Base-by-base conservation (phyloP, 2,797 vertebrate species). In the Dipus sagitta region DNA sequence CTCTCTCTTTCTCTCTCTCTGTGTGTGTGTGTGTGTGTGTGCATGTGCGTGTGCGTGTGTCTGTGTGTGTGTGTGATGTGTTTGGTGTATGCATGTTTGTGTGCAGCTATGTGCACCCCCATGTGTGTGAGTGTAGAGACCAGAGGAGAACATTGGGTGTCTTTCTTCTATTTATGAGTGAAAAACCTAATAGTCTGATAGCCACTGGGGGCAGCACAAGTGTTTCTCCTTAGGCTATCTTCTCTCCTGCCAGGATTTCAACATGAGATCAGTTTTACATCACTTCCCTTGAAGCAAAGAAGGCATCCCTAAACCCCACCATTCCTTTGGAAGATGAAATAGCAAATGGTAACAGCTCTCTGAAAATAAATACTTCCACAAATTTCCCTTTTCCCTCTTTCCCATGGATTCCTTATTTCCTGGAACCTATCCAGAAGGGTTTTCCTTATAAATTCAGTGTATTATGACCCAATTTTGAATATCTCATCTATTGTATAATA, bases 361-460 rank as follows among this genome's bases (percentile, higher is more conserved):
- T 81, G 26, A 32, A 96, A 90, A 88, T 30, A 86, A 78, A 87
- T 54, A 10, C 88, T 92, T 86, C 92, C 14, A 52, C 3, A 72
- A 52, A 86, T 74, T 60, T 82, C 64, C 52, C 62, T 58, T 65
- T 38, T 34, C 14, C 30, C 24, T 72, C 3, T 30, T 26, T 20
- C 91, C 74, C 42, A 60, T 24, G 65, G 12, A 30, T 12, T 74
- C 64, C 17, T 95, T 64, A 78, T 90, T 90, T 93, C 38, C 87
- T 92, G 52, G 64, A 92, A 68, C 0, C 23, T 70, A 2, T 78
- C 91, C 30, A 79, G 67, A 72, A 86, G 26, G 2, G 78, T 84
- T 83, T 92, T n/a, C 52, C 86, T 77, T 92, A 30, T 77, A 92
- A 86, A 96, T 77, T 88, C 68, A 52, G 26, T 72, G 34, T 79